These are phyloP conservation scores for Hydraecia micacea DNA, from an alignment of 2,888 invertebrate genomes.

Conservation along the genomic window DNA sequence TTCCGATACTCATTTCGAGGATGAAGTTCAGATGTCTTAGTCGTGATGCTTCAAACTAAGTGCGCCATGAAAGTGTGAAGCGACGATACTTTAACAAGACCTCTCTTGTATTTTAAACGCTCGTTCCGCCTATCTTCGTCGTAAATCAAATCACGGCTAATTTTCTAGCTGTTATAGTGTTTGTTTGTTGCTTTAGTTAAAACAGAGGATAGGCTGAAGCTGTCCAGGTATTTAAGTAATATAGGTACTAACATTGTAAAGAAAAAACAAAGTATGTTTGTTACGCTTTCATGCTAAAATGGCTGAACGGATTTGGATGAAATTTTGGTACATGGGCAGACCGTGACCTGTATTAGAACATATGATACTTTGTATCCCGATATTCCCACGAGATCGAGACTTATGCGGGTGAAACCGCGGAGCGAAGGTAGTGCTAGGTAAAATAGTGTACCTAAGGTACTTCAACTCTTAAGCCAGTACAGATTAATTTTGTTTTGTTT, in stretches of 20 bases:
- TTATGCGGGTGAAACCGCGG: background rate
- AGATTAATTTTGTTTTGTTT: background rate
- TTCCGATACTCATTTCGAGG: conserved; percentile 90
- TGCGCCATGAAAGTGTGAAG: conserved; percentile 65
- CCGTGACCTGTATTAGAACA: background rate
- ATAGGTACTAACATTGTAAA: no score
- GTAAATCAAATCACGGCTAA: conserved; percentile 60
- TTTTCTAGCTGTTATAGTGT: conserved; percentile 43
- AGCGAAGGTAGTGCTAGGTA: background rate
- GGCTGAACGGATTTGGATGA: background rate
- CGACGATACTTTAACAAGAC: conserved; percentile 64
- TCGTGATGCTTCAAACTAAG: conserved; percentile 78
- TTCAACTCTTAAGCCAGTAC: background rate
- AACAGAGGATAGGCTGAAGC: background rate
- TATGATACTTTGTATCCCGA: background rate
- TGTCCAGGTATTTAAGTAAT: no score
- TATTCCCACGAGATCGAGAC: background rate
- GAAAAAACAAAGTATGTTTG: background rate
- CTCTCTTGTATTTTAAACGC: conserved; percentile 62
- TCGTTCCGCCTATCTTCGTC: conserved; percentile 55
- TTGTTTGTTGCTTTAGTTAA: conserved; percentile 35
- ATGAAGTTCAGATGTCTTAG: conserved; percentile 87
- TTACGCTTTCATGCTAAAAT: background rate
- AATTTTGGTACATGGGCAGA: background rate
- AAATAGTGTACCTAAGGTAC: background rate